Evolutionary conservation across 2,888 invertebrate genomes (phyloP).

Genomic region (Netelia virgata): DNA sequence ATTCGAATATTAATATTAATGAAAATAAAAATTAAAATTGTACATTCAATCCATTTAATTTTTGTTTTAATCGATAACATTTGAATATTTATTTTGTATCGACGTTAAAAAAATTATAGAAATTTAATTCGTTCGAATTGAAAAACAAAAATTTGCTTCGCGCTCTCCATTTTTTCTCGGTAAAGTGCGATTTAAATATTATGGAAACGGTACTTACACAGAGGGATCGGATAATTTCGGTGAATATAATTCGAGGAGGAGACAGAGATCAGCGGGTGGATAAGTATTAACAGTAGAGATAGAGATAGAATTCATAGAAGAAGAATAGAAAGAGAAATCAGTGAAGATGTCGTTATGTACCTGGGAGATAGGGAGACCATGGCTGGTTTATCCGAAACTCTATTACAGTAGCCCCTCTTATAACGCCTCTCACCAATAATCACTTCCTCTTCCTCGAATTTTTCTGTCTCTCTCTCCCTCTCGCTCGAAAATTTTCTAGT

Average conservation of each 20-base stretch:
- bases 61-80: too few relatives aligned
- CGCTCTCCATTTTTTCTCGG: too few relatives aligned
- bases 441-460: slow-evolving; percentile 69
- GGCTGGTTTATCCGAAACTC: slow-evolving; percentile 87
- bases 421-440: slow-evolving; percentile 70
- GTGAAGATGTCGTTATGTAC: slow-evolving; percentile 85
- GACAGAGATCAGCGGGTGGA: not conserved
- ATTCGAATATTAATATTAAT: slow-evolving; percentile 49
- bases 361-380: slow-evolving; percentile 89
- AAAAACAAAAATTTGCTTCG: too few relatives aligned
- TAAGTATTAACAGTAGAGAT: slow-evolving; percentile 60
- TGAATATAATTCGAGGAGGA: slow-evolving; percentile 52
- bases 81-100: too few relatives aligned
- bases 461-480: slow-evolving; percentile 73
- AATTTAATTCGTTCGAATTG: too few relatives aligned
- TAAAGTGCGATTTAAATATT: too few relatives aligned
- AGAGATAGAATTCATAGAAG: slow-evolving; percentile 71
- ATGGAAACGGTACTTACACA: too few relatives aligned
- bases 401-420: slow-evolving; percentile 84
- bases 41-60: not conserved
- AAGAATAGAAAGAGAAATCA: slow-evolving; percentile 74
- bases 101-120: too few relatives aligned
- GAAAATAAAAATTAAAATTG: not conserved
- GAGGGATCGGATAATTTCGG: slow-evolving; percentile 26
- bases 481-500: slow-evolving; percentile 74